Evolutionary conservation across 2,113 vertebrate species (phyloP).

Genomic region (Prolemur simus): DNA sequence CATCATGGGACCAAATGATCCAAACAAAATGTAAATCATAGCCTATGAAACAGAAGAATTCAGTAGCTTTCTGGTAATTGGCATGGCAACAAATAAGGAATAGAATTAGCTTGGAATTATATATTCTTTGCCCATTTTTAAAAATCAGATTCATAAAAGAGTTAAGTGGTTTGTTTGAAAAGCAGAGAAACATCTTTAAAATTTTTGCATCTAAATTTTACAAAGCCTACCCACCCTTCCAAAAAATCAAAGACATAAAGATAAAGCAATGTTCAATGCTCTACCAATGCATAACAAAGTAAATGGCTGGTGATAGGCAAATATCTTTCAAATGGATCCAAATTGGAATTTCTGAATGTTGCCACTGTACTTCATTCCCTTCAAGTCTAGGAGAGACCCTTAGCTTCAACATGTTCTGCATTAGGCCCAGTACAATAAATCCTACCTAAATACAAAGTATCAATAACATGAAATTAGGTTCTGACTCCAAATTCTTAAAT

Average conservation of each 20-base stretch:
- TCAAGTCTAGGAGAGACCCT: not conserved
- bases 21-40: constrained; percentile 25
- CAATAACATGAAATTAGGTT: not conserved
- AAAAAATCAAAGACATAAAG: not conserved
- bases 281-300: not conserved
- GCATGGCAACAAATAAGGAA: not conserved
- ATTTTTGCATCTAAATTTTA: constrained; percentile 34
- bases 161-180: constrained; percentile 25
- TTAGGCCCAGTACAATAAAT: not conserved
- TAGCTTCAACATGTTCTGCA: not conserved
- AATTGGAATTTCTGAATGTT: not conserved
- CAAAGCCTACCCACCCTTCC: not conserved
- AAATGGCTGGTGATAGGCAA: not conserved
- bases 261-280: not conserved
- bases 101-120: constrained; percentile 20
- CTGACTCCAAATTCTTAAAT: constrained; percentile 24
- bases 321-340: not conserved
- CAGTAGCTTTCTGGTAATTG: constrained; percentile 16
- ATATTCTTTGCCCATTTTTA: not conserved
- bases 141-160: not conserved
- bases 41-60: constrained; percentile 21
- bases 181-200: not conserved
- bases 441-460: not conserved
- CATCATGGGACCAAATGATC: constrained; percentile 58
- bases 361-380: not conserved